Percentiles rank a stretch among this genome's conserved stretches.
Evolutionary conservation across 2,797 vertebrate species (phyloP).

Genomic region (Catostomus latipinnis): DNA sequence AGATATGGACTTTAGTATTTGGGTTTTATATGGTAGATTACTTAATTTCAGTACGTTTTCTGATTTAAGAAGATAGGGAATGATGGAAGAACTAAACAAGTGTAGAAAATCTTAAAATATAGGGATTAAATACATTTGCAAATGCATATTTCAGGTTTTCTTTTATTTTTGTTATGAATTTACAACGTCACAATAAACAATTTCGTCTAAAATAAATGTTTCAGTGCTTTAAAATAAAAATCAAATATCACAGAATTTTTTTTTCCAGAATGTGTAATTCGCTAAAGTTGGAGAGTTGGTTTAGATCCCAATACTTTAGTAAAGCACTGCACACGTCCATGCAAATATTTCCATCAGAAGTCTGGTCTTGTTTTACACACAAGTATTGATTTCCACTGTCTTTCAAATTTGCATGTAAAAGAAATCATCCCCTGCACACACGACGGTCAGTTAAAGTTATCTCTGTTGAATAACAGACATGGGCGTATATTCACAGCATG

Average conservation of each 20-base stretch:
- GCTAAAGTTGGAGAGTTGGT: not conserved
- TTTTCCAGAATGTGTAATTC: not conserved
- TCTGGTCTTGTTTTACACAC: not conserved
- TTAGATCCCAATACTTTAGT: not conserved
- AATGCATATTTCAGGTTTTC: not conserved
- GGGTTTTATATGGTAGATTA: no score
- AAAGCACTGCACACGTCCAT: not conserved
- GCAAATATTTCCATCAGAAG: not conserved
- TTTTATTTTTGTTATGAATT: not conserved
- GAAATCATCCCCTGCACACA: no score
- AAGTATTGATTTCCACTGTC: no score
- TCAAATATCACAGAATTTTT: not conserved
- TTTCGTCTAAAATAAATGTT: not conserved
- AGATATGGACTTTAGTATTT: no score
- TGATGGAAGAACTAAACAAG: no score
- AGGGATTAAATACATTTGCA: not conserved
- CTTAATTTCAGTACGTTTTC: no score
- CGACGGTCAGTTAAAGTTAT: no score
- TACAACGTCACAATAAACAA: not conserved
- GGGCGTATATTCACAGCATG: conserved; percentile 21
- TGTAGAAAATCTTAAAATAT: conserved; percentile 36
- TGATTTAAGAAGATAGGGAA: no score
- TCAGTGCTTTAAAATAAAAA: conserved; percentile 18
- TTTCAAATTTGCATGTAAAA: no score
- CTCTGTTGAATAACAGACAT: not conserved